A percentile compares a stretch with the other conserved stretches of the same genome.
These are phyloP conservation scores for Bombus waltoni DNA, from an alignment of 1,140 invertebrate genomes.

Conservation along the genomic window DNA sequence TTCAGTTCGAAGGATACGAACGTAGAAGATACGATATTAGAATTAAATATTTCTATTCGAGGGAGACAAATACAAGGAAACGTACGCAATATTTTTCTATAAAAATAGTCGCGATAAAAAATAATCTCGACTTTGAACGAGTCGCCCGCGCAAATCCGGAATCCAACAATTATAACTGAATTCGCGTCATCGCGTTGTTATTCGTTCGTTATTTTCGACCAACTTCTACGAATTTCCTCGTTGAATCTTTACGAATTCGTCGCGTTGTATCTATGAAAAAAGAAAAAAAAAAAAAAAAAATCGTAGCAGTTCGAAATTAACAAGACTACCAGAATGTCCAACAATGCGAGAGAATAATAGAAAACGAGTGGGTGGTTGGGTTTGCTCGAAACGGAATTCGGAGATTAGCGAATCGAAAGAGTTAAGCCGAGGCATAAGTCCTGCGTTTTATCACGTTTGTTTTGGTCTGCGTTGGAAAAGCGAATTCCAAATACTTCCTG, in stretches of 20 bases:
- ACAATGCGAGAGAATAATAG: not conserved
- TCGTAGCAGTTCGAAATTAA: not conserved
- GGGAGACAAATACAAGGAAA: not conserved
- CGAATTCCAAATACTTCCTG: not conserved
- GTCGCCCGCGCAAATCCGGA: too few species aligned
- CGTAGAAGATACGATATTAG: not conserved
- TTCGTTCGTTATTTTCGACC: not conserved
- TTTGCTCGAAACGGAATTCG: not conserved
- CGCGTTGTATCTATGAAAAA: not conserved
- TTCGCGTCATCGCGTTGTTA: not conserved
- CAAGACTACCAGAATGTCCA: too few species aligned
- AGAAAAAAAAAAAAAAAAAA: not conserved
- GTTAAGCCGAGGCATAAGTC: not conserved
- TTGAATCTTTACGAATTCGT: not conserved
- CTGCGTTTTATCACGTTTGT: constrained; percentile 7
- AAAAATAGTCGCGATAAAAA: not conserved
- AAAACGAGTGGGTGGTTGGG: not conserved
- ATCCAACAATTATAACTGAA: not conserved
- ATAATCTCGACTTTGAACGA: not conserved
- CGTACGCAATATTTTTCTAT: not conserved
- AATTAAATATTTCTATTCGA: not conserved
- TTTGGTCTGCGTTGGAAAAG: not conserved
- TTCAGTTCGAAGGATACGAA: not conserved
- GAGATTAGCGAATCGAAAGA: not conserved
- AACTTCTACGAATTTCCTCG: not conserved